Evolutionary conservation across 2,113 vertebrate species (phyloP), one percentile per base, ranked within the genome.

Genomic region (Coracopsis vasa): DNA sequence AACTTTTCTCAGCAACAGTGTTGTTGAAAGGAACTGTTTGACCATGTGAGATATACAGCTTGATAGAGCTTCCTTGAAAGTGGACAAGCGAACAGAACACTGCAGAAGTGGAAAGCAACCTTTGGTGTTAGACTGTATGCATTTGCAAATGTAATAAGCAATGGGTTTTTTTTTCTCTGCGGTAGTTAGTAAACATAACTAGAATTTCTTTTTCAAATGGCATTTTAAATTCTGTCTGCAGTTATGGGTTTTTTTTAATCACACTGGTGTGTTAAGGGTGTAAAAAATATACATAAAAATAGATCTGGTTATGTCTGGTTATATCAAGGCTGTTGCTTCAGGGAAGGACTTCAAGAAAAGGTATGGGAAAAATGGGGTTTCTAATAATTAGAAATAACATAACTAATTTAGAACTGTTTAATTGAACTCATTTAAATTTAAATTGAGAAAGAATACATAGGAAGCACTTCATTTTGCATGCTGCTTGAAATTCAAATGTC

Each of bases 341-440:
- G 53, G 33, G 73, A 97, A 93, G 13, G 13, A 47, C 60, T 53
- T 90, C 28, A 90, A 89, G 89, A 71, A 88, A 53, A 35, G 10
- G 14, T 81, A 50, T 47, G 24, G 8, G 7, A 71, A 79, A 88
- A 94, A 61, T n/a, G 1, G 6, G 8, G 1, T 91, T 85, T 53
- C 20, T 21, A 89, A 48, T 90, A 96, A 97, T 96, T 94, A 85
- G 44, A 94, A 86, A 27, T 58, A 92, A 65, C 28, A 27, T 61
- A 92, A 72, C 66, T 92, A 90, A 95, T 92, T 85, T 95, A 51
- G 90, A 91, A 50, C 37, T 90, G 42, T 92, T 80, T 94, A 96
- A 91, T 70, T 78, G 44, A 95, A 71, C 92, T 88, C 93, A 92
- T 88, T 93, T 92, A 95, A 95, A 94, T 96, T 95, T 95, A 66